Evolutionary conservation across 1,140 invertebrate species (phyloP).

Genomic region (Leptinotarsa undecemlineata): DNA sequence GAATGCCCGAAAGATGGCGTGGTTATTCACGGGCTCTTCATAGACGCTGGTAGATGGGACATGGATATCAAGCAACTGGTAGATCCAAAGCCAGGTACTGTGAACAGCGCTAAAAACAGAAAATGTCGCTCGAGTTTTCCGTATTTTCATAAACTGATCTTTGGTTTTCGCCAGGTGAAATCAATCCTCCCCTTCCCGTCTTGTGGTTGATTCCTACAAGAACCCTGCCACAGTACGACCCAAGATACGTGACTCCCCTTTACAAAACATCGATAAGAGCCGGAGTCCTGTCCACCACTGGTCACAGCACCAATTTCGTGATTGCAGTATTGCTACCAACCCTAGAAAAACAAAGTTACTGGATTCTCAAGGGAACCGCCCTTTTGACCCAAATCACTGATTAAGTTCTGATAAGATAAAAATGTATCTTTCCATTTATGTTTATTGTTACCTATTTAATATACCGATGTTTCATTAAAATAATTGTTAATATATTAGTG

Average conservation of each 20-base stretch:
- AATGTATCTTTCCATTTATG: neutral
- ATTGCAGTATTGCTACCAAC: constrained; percentile 76
- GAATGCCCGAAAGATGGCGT: constrained; percentile 72
- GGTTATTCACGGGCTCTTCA: constrained; percentile 81
- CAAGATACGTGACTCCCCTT: constrained; percentile 74
- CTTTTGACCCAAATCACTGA: constrained; percentile 77
- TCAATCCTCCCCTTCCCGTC: constrained; percentile 76
- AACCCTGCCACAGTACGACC: constrained; percentile 62
- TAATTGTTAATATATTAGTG: too few species aligned
- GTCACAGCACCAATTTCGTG: constrained; percentile 89
- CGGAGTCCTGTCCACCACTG: constrained; percentile 82
- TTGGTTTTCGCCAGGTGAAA: constrained; percentile 62
- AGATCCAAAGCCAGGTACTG: constrained; percentile 71
- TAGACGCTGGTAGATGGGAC: constrained; percentile 87
- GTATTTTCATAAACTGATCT: constrained; percentile 28
- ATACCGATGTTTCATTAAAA: too few species aligned
- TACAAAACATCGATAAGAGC: constrained; percentile 86
- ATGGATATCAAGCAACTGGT: constrained; percentile 63
- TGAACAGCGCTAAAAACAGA: neutral
- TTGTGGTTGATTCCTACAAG: constrained; percentile 73
- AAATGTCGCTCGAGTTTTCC: too few species aligned
- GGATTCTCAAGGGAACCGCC: constrained; percentile 86
- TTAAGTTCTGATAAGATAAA: constrained; percentile 45
- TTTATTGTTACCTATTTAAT: too few species aligned
- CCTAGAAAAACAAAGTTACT: constrained; percentile 67